These are phyloP conservation scores for Carassius carassius DNA, from an alignment of 2,113 vertebrate genomes.

Conservation along the genomic window DNA sequence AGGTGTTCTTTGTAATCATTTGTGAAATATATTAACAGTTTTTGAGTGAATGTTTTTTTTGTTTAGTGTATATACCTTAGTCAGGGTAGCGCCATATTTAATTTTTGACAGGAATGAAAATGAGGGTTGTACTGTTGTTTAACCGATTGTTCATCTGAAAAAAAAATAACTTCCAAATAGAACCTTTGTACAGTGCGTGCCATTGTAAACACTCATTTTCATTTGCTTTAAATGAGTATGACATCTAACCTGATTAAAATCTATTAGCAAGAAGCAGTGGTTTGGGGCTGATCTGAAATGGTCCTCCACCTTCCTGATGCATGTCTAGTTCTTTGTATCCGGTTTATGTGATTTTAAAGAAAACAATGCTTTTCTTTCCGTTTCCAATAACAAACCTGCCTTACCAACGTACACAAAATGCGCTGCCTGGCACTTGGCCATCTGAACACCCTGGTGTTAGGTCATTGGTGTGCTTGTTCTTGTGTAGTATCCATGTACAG, in stretches of 20 bases:
- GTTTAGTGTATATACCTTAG: not conserved
- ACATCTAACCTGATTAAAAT: no score
- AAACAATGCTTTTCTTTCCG: slow-evolving; percentile 47
- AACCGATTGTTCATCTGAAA: no score
- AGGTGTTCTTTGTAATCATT: no score
- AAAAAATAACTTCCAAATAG: no score
- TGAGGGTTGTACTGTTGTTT: no score
- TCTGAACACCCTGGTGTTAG: not conserved
- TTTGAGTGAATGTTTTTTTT: no score
- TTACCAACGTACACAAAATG: slow-evolving; percentile 23
- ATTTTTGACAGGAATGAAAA: not conserved
- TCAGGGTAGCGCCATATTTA: not conserved
- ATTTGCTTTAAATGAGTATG: no score
- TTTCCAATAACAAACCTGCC: slow-evolving; percentile 32
- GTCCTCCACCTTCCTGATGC: slow-evolving; percentile 1
- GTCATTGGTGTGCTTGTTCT: not conserved
- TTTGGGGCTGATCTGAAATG: not conserved
- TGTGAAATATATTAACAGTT: no score
- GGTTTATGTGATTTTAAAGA: slow-evolving; percentile 21
- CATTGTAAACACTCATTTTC: no score
- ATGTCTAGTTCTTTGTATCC: slow-evolving; percentile 10
- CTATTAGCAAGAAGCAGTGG: not conserved
- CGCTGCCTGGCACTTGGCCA: slow-evolving; percentile 30
- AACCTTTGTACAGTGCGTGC: no score
- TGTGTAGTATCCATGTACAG: not conserved